A percentile compares a stretch with the other conserved stretches of the same genome.
Evolutionary conservation across 30 jellyfish, hydroid and myxozoan species (phyloP).

Genomic region (Kudoa iwatai): DNA sequence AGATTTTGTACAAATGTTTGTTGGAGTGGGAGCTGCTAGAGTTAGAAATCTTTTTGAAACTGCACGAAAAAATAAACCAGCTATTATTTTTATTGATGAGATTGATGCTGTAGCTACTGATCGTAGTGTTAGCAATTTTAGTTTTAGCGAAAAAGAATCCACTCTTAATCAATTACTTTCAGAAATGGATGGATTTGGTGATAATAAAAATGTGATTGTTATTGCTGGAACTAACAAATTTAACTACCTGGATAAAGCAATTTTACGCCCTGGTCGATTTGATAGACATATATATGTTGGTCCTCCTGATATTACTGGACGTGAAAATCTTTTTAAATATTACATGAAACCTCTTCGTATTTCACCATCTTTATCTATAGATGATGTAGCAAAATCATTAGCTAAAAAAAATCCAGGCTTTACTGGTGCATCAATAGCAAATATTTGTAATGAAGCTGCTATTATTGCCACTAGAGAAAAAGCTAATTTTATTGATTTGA

Average conservation of each 20-base stretch:
- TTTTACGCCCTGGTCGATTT: conserved; percentile 74
- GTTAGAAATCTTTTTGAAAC: conserved; percentile 53
- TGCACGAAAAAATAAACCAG: conserved; percentile 36
- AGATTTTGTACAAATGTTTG: conserved; percentile 62
- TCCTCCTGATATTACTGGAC: conserved; percentile 35
- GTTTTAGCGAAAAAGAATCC: neutral
- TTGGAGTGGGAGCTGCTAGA: conserved; percentile 87
- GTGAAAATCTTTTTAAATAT: conserved; percentile 3
- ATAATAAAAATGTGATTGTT: conserved; percentile 9
- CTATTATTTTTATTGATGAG: conserved; percentile 61
- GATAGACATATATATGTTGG: conserved; percentile 30
- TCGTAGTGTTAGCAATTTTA: neutral
- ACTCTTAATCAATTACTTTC: conserved; percentile 54
- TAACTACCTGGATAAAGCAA: conserved; percentile 34
- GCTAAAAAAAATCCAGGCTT: conserved; percentile 83
- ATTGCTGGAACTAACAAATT: conserved; percentile 61
- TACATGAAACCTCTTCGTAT: too few relatives aligned
- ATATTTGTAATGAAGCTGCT: conserved; percentile 82
- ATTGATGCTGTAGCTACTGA: conserved; percentile 46
- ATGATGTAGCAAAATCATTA: conserved; percentile 1
- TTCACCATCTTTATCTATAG: conserved; percentile 6
- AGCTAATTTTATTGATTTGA: conserved; percentile 5
- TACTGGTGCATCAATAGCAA: conserved; percentile 74
- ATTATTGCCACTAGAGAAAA: conserved; percentile 53
- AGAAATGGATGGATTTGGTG: conserved; percentile 69